A percentile compares a stretch with the other conserved stretches of the same genome.
Conservation (phyloP, 2,113 vertebrate genomes). For the Uropsilus gracilis region DNA sequence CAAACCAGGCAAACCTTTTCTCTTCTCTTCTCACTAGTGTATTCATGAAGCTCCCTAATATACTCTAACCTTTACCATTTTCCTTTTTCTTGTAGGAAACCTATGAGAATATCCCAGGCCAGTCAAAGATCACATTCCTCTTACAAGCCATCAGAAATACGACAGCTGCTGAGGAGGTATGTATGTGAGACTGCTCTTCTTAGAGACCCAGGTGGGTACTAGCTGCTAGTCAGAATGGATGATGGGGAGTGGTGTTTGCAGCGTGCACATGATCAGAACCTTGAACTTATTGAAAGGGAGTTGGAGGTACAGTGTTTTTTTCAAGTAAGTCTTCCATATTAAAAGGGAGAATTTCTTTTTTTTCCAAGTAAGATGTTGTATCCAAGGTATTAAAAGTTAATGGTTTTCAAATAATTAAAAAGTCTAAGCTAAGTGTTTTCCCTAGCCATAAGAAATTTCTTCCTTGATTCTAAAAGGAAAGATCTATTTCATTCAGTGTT, state of each 20-base stretch:
- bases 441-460: constrained; percentile 5
- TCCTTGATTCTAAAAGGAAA: constrained; percentile 1
- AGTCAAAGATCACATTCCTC: constrained; percentile 96
- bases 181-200: constrained; percentile 20
- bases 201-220: neutral
- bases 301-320: neutral
- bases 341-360: neutral
- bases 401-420: constrained; percentile 8
- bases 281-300: neutral
- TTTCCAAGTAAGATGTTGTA: neutral
- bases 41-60: neutral
- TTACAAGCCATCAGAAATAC: constrained; percentile 96
- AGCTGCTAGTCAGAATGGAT: neutral
- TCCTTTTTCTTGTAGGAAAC: constrained; percentile 90
- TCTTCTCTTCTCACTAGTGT: neutral
- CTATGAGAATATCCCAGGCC: constrained; percentile 96
- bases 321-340: neutral
- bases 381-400: neutral
- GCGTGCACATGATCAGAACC: neutral
- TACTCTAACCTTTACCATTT: neutral
- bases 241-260: neutral
- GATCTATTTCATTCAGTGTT: constrained; percentile 14
- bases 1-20: too few species aligned
- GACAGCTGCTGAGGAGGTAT: constrained; percentile 95
- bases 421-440: neutral